These are phyloP conservation scores for Panthera leo DNA, from an alignment of 2,113 vertebrate genomes.

Conservation along the genomic window DNA sequence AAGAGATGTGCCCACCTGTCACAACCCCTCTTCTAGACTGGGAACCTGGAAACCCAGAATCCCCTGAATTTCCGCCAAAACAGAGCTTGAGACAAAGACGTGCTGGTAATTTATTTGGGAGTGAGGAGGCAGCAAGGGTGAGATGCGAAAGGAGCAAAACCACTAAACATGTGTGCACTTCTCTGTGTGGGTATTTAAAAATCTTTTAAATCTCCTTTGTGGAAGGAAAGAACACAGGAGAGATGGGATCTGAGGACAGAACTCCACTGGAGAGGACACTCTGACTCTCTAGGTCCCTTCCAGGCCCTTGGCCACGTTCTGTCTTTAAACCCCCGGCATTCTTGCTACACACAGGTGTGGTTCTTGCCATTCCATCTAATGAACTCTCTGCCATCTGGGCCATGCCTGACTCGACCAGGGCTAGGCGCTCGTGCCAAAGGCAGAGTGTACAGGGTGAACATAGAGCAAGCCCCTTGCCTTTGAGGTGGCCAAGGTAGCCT, in stretches of 20 bases:
- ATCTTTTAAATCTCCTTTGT: not conserved
- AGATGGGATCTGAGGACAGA: not conserved
- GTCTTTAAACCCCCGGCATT: not conserved
- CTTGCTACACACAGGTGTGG: not conserved
- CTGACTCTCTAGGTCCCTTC: not conserved
- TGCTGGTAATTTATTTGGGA: not conserved
- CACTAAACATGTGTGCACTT: not conserved
- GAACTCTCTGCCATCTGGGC: not conserved
- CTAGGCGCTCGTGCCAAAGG: not conserved
- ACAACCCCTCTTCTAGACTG: not conserved
- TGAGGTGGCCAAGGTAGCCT: not conserved
- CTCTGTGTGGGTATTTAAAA: not conserved
- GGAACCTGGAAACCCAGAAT: not conserved
- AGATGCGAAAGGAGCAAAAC: not conserved
- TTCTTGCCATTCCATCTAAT: not conserved
- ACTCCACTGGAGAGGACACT: not conserved
- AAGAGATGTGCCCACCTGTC: not conserved
- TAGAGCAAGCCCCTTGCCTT: not conserved
- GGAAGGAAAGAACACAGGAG: not conserved
- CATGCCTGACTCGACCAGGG: not conserved
- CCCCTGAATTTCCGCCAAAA: no score
- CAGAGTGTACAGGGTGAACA: not conserved
- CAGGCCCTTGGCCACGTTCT: not conserved
- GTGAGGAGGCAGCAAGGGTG: not conserved
- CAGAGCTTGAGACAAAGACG: not conserved